These are phyloP conservation scores for Amazonetta brasiliensis DNA, from an alignment of 2,797 vertebrate species.

Conservation along the genomic window DNA sequence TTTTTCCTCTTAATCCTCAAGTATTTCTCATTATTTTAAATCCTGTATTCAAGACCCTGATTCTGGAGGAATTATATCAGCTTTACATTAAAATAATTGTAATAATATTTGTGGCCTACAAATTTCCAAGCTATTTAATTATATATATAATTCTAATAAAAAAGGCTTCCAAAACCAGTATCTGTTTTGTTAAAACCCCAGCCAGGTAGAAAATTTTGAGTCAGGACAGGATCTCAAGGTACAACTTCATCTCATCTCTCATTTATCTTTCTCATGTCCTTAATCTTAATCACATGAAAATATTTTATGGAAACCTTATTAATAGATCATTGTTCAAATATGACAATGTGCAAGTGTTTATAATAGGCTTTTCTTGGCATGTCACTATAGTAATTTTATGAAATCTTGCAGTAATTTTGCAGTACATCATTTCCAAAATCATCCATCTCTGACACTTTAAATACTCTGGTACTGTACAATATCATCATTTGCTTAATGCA, in stretches of 20 bases:
- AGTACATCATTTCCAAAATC: background rate
- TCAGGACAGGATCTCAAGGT: background rate
- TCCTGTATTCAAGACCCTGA: background rate
- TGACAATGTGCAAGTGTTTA: background rate
- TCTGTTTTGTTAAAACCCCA: background rate
- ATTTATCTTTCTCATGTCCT: background rate
- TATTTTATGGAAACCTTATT: background rate
- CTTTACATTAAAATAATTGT: background rate
- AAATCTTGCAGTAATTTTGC: background rate
- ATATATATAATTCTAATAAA: background rate
- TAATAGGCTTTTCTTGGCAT: background rate
- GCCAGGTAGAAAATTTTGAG: background rate
- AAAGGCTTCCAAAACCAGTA: background rate
- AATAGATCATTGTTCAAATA: conserved; percentile 7
- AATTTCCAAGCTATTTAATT: background rate
- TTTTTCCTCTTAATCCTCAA: background rate
- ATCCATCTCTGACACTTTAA: background rate
- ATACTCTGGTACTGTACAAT: background rate
- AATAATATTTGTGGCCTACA: background rate
- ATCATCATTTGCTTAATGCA: background rate
- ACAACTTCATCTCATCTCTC: background rate
- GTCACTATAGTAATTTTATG: background rate
- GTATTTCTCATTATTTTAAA: background rate
- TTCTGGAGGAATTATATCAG: background rate
- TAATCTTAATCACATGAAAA: background rate